A percentile compares a stretch with the other conserved stretches of the same genome.
Conservation (phyloP, 1,140 invertebrate genomes). For the Papilio dardanus region DNA sequence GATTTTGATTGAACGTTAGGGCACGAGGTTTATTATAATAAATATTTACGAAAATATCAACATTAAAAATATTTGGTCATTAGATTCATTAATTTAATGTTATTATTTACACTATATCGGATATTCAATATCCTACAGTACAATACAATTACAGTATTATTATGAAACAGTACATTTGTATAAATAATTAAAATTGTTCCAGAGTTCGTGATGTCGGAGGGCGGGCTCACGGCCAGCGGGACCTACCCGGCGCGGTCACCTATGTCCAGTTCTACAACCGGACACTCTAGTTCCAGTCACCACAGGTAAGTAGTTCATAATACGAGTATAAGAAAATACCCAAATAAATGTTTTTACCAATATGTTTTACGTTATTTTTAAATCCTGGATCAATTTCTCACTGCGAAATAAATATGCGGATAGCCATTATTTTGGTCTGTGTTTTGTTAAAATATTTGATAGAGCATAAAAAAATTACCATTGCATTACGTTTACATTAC, state of each 20-base stretch:
- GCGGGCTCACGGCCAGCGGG: constrained; percentile 52
- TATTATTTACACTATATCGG: too few species aligned
- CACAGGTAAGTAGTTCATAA: constrained; percentile 62
- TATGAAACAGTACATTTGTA: background rate
- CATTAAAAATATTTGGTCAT: too few species aligned
- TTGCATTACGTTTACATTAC: background rate
- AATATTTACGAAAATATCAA: too few species aligned
- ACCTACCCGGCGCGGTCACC: constrained; percentile 73
- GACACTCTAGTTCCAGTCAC: constrained; percentile 77
- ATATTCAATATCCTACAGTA: background rate
- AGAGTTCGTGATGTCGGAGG: constrained; percentile 76
- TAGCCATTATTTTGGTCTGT: background rate
- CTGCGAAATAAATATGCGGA: background rate
- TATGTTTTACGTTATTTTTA: too few species aligned
- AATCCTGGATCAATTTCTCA: too few species aligned
- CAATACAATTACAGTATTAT: too few species aligned
- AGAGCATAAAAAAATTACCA: background rate
- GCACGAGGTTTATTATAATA: too few species aligned
- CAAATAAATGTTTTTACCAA: background rate
- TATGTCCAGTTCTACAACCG: constrained; percentile 76
- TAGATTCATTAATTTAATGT: too few species aligned
- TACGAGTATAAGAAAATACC: background rate
- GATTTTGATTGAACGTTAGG: too few species aligned
- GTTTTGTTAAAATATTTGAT: background rate
- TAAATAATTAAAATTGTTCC: constrained; percentile 45